Evolutionary conservation across 2,797 vertebrate species (phyloP), one percentile per base, ranked within the genome.

Genomic region (Sternarchorhynchus goeldii): DNA sequence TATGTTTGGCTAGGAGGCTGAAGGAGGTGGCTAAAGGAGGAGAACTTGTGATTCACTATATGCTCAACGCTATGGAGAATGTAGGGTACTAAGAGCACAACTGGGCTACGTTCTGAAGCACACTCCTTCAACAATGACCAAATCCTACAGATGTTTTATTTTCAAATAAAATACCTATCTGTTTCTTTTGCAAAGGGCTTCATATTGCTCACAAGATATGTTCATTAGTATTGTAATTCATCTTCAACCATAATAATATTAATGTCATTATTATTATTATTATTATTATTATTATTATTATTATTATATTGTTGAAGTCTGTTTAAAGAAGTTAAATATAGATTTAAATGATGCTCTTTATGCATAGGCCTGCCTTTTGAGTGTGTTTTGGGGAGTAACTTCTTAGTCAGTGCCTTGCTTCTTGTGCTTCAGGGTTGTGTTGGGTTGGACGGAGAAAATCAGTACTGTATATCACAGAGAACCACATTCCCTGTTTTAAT

Each of bases 321-420:
- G 57, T 55, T 81, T 20, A 78, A 68, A 71, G 25, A 81, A 56
- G 60, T 81, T 84, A 41, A 73, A 69, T 72, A 55, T 77, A 79
- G 66, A 77, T 80, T 70, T 85, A 45, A 75, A 75, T 77, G 59
- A 53, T 81, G 68, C 76, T 83, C 81, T 81, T 76, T 84, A 76
- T 85, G 78, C 86, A 76, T 87, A 58, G 85, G 80, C 77, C 32
- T 87, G 72, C 86, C 75, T 87, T 25, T 71, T 34, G 29, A 63
- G 20, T 85, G 85, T 76, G 81, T 69, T 87, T 86, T 82, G 84
- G 75, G 59, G 65, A 82, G 78, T 79, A 75, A 78, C 34, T 56
- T 41, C 80, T 81, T 12, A 56, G 34, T 73, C 69, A 41, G 32
- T 74, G 75, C 34, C 63, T 78, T 62, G 73, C 63, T 84, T 75